These are phyloP conservation scores for Trachelus iudaicus DNA, from an alignment of 2,888 invertebrate genomes.

Conservation along the genomic window DNA sequence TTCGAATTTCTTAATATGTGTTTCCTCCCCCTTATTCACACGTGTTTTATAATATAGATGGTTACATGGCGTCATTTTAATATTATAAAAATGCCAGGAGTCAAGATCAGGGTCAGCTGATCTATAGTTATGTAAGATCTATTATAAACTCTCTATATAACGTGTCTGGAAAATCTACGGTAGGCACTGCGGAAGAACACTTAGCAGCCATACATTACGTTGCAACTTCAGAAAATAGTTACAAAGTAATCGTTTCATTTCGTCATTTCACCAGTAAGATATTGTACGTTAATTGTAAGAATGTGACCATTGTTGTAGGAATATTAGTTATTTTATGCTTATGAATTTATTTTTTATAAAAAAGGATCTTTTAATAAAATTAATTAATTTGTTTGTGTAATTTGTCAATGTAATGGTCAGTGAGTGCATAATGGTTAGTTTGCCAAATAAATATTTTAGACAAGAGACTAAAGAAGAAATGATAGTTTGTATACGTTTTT, in stretches of 20 bases:
- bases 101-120: not conserved
- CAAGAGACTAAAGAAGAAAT: not conserved
- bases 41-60: not conserved
- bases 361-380: not conserved
- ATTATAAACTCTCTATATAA: not conserved
- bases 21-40: not conserved
- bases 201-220: not conserved
- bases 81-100: not conserved
- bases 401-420: not conserved
- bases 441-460: not conserved
- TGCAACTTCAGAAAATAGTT: no score
- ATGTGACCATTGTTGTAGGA: not conserved
- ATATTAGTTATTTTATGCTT: not conserved
- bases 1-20: not conserved
- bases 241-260: no score
- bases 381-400: not conserved
- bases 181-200: not conserved
- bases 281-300: not conserved
- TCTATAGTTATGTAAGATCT: not conserved
- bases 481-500: not conserved
- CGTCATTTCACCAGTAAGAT: no score
- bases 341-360: not conserved
- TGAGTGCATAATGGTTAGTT: not conserved
- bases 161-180: not conserved
- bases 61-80: not conserved